Base-by-base conservation (phyloP, 2,888 invertebrate species). In the Slavum lentiscoides region DNA sequence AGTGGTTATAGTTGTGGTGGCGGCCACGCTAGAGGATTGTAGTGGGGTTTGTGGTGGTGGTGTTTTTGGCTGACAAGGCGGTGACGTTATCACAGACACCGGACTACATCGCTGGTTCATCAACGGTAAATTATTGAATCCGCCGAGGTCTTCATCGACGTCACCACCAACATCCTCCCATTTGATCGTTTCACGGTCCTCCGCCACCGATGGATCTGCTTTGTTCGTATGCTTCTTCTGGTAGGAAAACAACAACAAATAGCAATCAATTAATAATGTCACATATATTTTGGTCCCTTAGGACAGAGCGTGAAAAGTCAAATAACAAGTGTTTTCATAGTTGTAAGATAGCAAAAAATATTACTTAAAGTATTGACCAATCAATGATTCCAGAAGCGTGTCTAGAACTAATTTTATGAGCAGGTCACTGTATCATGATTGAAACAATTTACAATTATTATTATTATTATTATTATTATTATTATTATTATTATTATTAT, bases 81-180 rank as follows among this genome's bases (percentile, higher is more conserved):
- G 84, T n/a, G 85, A 84, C 15, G 85, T 85, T 68, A 85, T 85
- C 55, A 85, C 85, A 4, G 85, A 85, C 72, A 85, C 85, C 3
- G 85, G 85, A 82, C 85, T 85, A 67, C 85, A 84, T 61, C 84
- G 82, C 37, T 72, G 72, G 55, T 83, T 83, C 23, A 76, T 55
- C 62, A 82, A 75, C n/a, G 76, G 81, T 15, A 70, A 82, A 23
- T 58, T 81, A 61, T 83, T 82, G 39, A 77, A 67, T 58, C 17
- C 39, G 58, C 58, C 55, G 53, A n/a, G 58, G 39, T 80, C 59
- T 23, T 66, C 55, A 0, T 58, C 74, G 7, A 21, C 21, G 5
- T 66, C 55, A 0, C 23, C 74, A 11, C 55, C 21, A 4, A 64
- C 67, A 68, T 66, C 53, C 37, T 76, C 82, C 82, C 74, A 62